A percentile compares a stretch with the other conserved stretches of the same genome.
Conservation (phyloP, 2,888 invertebrate genomes). For the Encarsia formosa region DNA sequence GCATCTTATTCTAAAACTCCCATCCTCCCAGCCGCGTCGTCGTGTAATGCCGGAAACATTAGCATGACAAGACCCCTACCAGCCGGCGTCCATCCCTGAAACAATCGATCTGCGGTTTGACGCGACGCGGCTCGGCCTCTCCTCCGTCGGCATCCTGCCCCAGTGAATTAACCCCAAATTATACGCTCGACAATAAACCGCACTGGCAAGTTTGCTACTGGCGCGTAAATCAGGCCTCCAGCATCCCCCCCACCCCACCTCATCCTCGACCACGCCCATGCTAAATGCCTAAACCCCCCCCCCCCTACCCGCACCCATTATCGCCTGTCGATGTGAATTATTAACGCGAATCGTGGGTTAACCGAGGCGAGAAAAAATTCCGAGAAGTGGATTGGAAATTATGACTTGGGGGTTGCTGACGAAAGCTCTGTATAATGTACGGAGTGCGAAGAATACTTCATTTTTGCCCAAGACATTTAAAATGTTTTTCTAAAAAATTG, state of each 20-base stretch:
- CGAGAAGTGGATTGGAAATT: no score
- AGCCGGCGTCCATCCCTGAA: slow-evolving; percentile 29
- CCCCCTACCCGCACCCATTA: slow-evolving; percentile 10
- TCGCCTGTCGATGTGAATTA: slow-evolving; percentile 20
- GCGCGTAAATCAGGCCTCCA: slow-evolving; percentile 44
- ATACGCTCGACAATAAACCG: slow-evolving; percentile 47
- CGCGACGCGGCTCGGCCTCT: slow-evolving; percentile 27
- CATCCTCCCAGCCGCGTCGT: no score
- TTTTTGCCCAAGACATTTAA: no score
- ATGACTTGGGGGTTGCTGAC: no score
- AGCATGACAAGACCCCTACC: slow-evolving; percentile 42
- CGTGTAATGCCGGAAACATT: slow-evolving; percentile 36
- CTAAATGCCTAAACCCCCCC: slow-evolving; percentile 39
- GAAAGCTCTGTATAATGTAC: no score
- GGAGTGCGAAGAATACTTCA: no score
- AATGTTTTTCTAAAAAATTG: no score
- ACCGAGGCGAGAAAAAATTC: neutral
- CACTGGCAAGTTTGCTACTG: slow-evolving; percentile 39
- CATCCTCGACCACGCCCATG: neutral
- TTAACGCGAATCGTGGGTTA: neutral
- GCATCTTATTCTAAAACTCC: no score
- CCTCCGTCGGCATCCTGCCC: slow-evolving; percentile 32
- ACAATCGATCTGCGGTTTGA: slow-evolving; percentile 51
- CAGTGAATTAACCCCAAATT: slow-evolving; percentile 50
- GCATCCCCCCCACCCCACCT: neutral